Evolutionary conservation across 2,888 invertebrate species (phyloP).

Genomic region (Idaea dimidiata): DNA sequence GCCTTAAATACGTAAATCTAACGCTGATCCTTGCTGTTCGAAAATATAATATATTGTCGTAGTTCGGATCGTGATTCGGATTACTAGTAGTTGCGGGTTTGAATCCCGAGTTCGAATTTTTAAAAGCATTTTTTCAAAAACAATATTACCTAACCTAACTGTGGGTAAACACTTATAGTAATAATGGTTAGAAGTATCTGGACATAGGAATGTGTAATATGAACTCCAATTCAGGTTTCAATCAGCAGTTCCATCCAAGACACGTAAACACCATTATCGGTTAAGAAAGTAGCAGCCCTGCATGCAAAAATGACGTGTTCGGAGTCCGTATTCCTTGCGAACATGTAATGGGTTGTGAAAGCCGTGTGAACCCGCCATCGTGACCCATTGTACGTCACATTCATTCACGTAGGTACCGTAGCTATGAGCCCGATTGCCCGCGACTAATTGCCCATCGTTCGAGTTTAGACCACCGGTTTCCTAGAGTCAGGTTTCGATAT

Average conservation of each 20-base stretch:
- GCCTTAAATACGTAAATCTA: no score
- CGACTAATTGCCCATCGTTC: constrained; percentile 54
- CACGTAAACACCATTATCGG: neutral
- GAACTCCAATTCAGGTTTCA: neutral
- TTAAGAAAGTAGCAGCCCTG: neutral
- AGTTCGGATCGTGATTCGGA: no score
- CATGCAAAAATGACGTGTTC: constrained; percentile 1
- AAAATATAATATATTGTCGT: no score
- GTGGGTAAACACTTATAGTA: no score
- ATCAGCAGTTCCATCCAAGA: neutral
- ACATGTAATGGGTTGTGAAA: constrained; percentile 62
- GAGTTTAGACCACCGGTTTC: constrained; percentile 40
- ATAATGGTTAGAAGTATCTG: neutral
- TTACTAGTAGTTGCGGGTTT: no score
- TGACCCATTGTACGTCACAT: constrained; percentile 62
- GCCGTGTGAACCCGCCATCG: constrained; percentile 60
- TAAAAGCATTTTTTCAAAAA: no score
- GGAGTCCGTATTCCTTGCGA: constrained; percentile 1
- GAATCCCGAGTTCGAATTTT: no score
- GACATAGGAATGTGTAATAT: neutral
- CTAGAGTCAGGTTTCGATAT: constrained; percentile 11
- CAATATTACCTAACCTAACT: no score
- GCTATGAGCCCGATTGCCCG: constrained; percentile 52
- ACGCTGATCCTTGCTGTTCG: no score
- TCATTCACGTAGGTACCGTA: constrained; percentile 23